Evolutionary conservation across 2,888 invertebrate genomes (phyloP).

Genomic region (Baronia brevicornis): DNA sequence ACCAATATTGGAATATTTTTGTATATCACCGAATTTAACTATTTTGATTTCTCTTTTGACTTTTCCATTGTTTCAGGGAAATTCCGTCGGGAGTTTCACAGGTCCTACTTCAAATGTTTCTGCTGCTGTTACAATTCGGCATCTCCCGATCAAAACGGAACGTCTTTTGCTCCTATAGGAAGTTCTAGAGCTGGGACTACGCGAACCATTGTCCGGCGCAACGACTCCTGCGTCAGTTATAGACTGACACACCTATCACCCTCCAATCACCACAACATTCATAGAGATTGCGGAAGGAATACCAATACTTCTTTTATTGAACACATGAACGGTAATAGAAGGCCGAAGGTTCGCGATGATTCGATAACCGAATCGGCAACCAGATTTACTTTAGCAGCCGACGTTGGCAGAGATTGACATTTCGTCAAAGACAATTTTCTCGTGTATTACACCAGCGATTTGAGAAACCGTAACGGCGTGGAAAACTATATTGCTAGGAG

Average conservation of each 20-base stretch:
- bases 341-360: slow-evolving; percentile 53
- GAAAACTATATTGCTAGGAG: slow-evolving; percentile 52
- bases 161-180: slow-evolving; percentile 62
- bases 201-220: slow-evolving; percentile 57
- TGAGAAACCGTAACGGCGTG: slow-evolving; percentile 39
- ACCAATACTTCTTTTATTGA: slow-evolving; percentile 67
- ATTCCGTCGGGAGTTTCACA: slow-evolving; percentile 82
- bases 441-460: slow-evolving; percentile 32
- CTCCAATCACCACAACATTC: slow-evolving; percentile 62
- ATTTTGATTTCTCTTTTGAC: not conserved
- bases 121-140: slow-evolving; percentile 52
- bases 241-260: slow-evolving; percentile 63
- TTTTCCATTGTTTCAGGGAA: slow-evolving; percentile 77
- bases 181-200: slow-evolving; percentile 63
- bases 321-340: slow-evolving; percentile 55
- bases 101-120: slow-evolving; percentile 80
- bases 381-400: slow-evolving; percentile 58
- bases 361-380: slow-evolving; percentile 59
- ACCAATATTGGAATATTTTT: not conserved
- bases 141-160: slow-evolving; percentile 51
- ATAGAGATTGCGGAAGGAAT: slow-evolving; percentile 55
- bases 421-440: slow-evolving; percentile 35
- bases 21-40: not conserved
- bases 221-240: slow-evolving; percentile 66
- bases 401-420: slow-evolving; percentile 62